These are phyloP conservation scores for Nematostella vectensis DNA, from an alignment of 92 coral and sea anemone genomes.

Conservation along the genomic window DNA sequence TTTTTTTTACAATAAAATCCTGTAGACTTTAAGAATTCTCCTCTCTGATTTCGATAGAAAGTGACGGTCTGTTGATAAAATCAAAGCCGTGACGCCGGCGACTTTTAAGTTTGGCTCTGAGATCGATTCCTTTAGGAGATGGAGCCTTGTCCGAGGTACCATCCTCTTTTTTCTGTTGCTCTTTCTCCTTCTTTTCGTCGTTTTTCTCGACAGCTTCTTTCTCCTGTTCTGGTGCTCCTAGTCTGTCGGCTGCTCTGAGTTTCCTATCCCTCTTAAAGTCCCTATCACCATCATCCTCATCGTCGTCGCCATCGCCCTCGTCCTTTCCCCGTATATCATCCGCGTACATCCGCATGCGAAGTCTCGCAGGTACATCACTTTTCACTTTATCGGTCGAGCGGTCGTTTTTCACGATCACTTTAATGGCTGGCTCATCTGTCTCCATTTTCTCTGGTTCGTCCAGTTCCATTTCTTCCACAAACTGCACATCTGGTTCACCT, in stretches of 20 bases:
- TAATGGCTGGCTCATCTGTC: conserved; percentile 79
- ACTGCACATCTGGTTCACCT: conserved; percentile 73
- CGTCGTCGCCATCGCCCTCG: conserved; percentile 11
- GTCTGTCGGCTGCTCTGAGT: background rate
- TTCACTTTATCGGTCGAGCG: conserved; percentile 28
- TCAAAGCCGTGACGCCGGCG: conserved; percentile 70
- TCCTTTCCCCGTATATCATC: conserved; percentile 31
- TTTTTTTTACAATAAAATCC: too few species aligned
- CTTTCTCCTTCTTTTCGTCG: too few species aligned
- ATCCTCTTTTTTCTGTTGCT: too few species aligned
- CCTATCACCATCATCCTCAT: conserved; percentile 3
- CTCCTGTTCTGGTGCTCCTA: background rate
- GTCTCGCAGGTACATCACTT: conserved; percentile 19
- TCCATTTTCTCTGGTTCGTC: conserved; percentile 63
- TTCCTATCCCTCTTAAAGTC: conserved; percentile 4
- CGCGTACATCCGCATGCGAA: conserved; percentile 89
- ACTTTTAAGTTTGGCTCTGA: conserved; percentile 67
- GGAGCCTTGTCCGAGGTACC: too few species aligned
- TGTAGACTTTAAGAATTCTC: conserved; percentile 35
- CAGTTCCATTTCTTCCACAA: conserved; percentile 54
- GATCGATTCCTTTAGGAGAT: conserved; percentile 27
- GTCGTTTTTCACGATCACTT: conserved; percentile 74
- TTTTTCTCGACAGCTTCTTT: background rate
- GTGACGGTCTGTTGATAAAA: conserved; percentile 62
- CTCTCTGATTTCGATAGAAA: conserved; percentile 88